phyloP scores from a whole-genome alignment of 2,888 invertebrate genomes.

The Acleris holmiana region DNA sequence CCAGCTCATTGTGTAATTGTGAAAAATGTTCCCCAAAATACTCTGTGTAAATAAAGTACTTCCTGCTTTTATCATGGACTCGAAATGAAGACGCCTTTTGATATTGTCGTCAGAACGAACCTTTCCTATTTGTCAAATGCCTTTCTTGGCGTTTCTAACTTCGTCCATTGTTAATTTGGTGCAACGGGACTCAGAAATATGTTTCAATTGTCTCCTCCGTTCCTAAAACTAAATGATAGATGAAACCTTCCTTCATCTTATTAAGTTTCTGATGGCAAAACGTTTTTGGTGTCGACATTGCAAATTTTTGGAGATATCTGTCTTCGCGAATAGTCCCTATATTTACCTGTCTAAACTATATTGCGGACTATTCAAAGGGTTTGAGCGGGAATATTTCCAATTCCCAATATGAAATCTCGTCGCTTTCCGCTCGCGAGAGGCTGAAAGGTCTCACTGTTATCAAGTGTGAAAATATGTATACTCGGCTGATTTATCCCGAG shows the following conservation, averaged over 20 bases:
- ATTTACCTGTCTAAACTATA: background rate
- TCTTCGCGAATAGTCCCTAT: no score
- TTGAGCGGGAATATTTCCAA: conserved; percentile 12
- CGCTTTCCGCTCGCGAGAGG: conserved; percentile 13
- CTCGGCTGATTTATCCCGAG: conserved; percentile 46
- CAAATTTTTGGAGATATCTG: background rate
- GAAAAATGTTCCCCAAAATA: conserved; percentile 31
- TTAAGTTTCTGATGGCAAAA: background rate
- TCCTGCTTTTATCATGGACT: conserved; percentile 8
- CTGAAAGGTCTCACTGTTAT: conserved; percentile 32
- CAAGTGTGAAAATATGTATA: conserved; percentile 47
- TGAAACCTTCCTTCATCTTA: no score
- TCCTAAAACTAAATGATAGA: conserved; percentile 4
- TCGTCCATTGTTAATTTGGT: conserved; percentile 13
- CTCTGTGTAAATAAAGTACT: conserved; percentile 31
- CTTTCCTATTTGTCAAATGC: conserved; percentile 17
- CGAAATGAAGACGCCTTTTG: background rate
- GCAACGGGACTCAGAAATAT: conserved; percentile 31
- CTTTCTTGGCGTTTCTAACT: conserved; percentile 10
- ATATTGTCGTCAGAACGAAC: conserved; percentile 1
- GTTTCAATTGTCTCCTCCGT: conserved; percentile 25
- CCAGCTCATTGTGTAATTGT: conserved; percentile 36
- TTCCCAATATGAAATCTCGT: conserved; percentile 2
- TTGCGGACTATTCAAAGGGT: conserved; percentile 8
- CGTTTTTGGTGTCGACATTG: background rate